These are phyloP conservation scores for Mugil cephalus DNA, from an alignment of 2,113 vertebrate genomes.

Conservation along the genomic window DNA sequence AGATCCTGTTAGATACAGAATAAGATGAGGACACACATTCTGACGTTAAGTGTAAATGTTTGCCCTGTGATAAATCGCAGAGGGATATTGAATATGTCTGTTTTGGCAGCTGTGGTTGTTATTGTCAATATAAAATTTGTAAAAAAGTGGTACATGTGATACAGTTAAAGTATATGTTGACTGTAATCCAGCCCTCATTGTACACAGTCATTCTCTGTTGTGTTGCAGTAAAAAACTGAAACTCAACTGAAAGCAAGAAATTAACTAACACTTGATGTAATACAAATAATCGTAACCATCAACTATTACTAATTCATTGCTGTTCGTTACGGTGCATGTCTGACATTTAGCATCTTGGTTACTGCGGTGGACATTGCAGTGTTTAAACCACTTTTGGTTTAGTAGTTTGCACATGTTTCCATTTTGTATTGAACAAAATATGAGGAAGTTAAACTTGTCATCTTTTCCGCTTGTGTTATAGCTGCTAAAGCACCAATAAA, in stretches of 20 bases:
- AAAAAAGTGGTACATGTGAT: constrained; percentile 4
- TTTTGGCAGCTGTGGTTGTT: constrained; percentile 6
- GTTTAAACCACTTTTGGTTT: background rate
- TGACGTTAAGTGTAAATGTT: background rate
- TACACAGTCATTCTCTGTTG: background rate
- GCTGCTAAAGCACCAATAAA: background rate
- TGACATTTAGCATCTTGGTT: background rate
- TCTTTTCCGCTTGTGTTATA: constrained; percentile 9
- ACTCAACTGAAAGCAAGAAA: background rate
- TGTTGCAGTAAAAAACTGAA: background rate
- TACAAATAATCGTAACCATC: too few relatives aligned
- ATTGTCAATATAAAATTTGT: constrained; percentile 13
- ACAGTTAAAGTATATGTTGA: background rate
- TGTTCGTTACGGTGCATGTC: background rate
- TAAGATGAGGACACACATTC: constrained; percentile 1
- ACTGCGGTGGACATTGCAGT: background rate
- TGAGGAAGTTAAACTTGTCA: constrained; percentile 45
- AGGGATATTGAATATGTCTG: constrained; percentile 2
- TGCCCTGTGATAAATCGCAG: background rate
- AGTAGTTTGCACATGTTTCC: constrained; percentile 22
- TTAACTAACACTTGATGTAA: background rate
- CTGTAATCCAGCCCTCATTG: background rate
- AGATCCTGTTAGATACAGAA: constrained; percentile 43
- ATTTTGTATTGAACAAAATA: constrained; percentile 20
- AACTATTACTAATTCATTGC: background rate